These are phyloP conservation scores for Hipposideros armiger DNA, from an alignment of 2,113 vertebrate species.

Conservation along the genomic window DNA sequence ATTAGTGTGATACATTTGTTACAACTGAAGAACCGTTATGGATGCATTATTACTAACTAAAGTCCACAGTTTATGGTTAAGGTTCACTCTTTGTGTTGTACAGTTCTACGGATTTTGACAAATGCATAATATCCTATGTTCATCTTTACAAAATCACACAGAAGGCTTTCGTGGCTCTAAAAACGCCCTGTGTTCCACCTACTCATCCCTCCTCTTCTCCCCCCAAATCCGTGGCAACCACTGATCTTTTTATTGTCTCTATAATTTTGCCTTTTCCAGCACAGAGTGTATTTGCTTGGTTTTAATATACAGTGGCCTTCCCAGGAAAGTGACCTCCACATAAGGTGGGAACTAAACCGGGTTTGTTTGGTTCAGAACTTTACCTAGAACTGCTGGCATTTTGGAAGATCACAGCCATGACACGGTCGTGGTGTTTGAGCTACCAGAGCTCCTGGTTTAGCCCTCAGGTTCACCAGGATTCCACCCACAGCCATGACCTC, in stretches of 20 bases:
- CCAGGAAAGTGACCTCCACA: not conserved
- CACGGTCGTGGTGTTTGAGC: rapidly evolving
- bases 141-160: not conserved
- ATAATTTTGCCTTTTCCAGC: not conserved
- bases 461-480: not conserved
- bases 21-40: not conserved
- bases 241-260: not conserved
- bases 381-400: not conserved
- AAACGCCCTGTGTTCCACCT: not conserved
- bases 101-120: not conserved
- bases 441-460: not conserved
- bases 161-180: not conserved
- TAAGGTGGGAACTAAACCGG: not conserved
- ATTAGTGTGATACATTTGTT: not conserved
- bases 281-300: not conserved
- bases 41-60: not conserved
- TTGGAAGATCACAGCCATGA: not conserved
- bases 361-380: not conserved
- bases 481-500: not conserved
- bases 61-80: not conserved
- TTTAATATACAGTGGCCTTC: not conserved
- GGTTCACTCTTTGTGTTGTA: not conserved
- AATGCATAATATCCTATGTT: not conserved
- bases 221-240: not conserved
- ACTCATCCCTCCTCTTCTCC: not conserved